These are phyloP conservation scores for Calameuta pallipes DNA, from an alignment of 2,888 invertebrate species.

Conservation along the genomic window DNA sequence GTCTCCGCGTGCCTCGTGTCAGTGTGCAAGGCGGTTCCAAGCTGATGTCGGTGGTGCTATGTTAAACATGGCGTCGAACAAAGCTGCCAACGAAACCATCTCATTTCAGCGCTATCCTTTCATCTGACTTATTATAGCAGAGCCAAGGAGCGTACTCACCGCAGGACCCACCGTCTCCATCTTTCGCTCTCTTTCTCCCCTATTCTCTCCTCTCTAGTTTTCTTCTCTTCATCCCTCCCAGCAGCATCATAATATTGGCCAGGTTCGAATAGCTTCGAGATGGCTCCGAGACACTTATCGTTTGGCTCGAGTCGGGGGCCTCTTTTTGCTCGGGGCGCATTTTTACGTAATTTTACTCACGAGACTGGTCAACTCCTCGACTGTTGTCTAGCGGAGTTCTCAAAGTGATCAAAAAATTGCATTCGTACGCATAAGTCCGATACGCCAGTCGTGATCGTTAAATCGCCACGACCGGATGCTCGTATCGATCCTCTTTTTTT, in stretches of 20 bases:
- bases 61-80: conserved; percentile 62
- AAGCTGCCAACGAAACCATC: conserved; percentile 59
- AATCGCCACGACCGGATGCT: too few relatives aligned
- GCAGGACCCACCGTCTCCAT: conserved; percentile 36
- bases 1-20: background rate
- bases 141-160: conserved; percentile 39
- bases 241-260: background rate
- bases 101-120: conserved; percentile 57
- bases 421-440: background rate
- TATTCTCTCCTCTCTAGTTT: conserved; percentile 2
- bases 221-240: conserved; percentile 12
- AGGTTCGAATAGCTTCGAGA: background rate
- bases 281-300: background rate
- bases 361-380: background rate
- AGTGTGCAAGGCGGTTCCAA: conserved; percentile 5
- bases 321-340: background rate
- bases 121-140: conserved; percentile 49
- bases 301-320: background rate
- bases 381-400: background rate
- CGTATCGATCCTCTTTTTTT: background rate
- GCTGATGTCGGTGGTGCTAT: conserved; percentile 60
- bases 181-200: conserved; percentile 24
- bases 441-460: background rate
- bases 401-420: too few relatives aligned
- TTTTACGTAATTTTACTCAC: background rate